phyloP scores from a whole-genome alignment of 2,888 invertebrate genomes.

The Rotaria magnacalcarata region DNA sequence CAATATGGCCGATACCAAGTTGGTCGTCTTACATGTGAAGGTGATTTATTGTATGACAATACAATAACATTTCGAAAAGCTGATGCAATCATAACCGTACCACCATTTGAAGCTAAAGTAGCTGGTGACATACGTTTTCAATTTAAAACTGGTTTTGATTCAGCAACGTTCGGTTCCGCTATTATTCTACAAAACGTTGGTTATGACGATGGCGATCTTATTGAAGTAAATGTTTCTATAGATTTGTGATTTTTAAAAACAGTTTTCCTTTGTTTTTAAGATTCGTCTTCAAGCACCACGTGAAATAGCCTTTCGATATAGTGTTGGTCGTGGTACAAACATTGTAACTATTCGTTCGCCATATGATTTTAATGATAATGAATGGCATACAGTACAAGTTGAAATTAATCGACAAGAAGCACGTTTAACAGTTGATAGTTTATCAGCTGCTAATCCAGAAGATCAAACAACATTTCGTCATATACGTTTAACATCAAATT shows the following conservation, averaged over 20 bases:
- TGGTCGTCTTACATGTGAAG: conserved; percentile 47
- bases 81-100: conserved; percentile 74
- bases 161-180: conserved; percentile 63
- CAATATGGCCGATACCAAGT: conserved; percentile 45
- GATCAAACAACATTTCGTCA: conserved; percentile 59
- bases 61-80: conserved; percentile 85
- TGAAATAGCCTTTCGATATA: conserved; percentile 66
- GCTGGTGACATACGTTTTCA: conserved; percentile 92
- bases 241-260: not conserved
- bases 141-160: conserved; percentile 81
- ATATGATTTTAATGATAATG: conserved; percentile 76
- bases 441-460: conserved; percentile 74
- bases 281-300: conserved; percentile 40
- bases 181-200: conserved; percentile 77
- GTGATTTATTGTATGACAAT: conserved; percentile 72
- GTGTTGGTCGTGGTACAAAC: conserved; percentile 82
- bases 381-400: conserved; percentile 89
- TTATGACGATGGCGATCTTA: conserved; percentile 74
- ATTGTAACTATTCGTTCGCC: conserved; percentile 81
- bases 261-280: not conserved
- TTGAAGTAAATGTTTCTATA: conserved; percentile 73
- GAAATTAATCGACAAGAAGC: conserved; percentile 91
- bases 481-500: conserved; percentile 44
- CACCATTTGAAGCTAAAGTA: conserved; percentile 52
- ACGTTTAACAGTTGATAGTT: conserved; percentile 82